These are phyloP conservation scores for Himalopsyche anomala DNA, from an alignment of 2,888 invertebrate genomes.

Conservation along the genomic window DNA sequence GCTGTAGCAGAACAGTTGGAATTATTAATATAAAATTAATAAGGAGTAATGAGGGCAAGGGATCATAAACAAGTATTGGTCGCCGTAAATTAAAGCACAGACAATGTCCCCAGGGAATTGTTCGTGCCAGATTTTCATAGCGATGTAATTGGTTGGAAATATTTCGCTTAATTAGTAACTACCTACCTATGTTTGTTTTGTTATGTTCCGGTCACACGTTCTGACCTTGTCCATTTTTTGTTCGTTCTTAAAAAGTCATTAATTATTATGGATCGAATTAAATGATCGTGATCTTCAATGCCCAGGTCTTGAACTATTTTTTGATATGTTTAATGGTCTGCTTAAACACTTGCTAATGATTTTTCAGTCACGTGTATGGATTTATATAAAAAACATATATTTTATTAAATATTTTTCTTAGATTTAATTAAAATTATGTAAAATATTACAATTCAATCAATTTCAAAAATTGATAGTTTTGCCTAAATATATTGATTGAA, in stretches of 20 bases:
- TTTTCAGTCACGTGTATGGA: too few species aligned
- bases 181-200: constrained; percentile 27
- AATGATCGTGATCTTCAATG: too few species aligned
- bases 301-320: too few species aligned
- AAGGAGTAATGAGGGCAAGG: constrained; percentile 46
- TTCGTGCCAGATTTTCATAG: constrained; percentile 41
- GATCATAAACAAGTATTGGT: constrained; percentile 29
- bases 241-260: neutral
- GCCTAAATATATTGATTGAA: too few species aligned
- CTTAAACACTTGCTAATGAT: too few species aligned
- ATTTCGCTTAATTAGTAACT: constrained; percentile 39
- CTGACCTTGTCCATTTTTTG: constrained; percentile 24
- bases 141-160: constrained; percentile 32
- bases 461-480: too few species aligned
- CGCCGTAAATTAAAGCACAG: constrained; percentile 37
- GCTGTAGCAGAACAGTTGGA: neutral
- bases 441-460: too few species aligned
- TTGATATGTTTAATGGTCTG: too few species aligned
- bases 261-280: too few species aligned
- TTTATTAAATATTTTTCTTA: too few species aligned
- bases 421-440: too few species aligned
- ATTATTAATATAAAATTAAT: constrained; percentile 51
- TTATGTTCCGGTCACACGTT: constrained; percentile 25
- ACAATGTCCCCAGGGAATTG: constrained; percentile 49
- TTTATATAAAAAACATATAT: too few species aligned